phyloP scores from a whole-genome alignment of 2,888 invertebrate species.

The Exocentrus adspersus region DNA sequence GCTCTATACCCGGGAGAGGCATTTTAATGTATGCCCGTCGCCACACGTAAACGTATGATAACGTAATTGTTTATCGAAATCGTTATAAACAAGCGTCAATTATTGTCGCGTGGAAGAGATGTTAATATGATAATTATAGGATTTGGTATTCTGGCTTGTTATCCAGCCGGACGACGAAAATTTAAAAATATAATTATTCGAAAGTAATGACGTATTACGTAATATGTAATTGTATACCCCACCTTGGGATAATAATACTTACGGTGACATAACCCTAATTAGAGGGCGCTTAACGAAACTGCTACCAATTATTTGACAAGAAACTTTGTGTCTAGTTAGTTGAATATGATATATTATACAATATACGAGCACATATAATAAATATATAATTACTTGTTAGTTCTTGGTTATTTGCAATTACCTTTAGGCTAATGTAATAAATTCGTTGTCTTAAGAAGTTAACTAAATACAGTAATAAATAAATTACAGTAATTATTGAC shows the following conservation, averaged over 20 bases:
- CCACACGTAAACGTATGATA: background rate
- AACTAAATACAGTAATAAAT: no score
- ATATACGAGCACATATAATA: no score
- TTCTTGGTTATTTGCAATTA: background rate
- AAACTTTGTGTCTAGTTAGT: background rate
- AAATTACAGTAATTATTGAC: no score
- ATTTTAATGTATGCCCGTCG: no score
- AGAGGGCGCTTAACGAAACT: slow-evolving; percentile 3
- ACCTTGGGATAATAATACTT: background rate
- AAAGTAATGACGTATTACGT: background rate
- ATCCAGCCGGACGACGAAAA: background rate
- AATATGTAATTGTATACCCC: background rate
- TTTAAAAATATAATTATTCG: slow-evolving; percentile 1
- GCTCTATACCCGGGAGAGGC: no score
- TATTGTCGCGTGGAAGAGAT: background rate
- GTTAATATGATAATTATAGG: background rate
- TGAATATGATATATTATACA: no score
- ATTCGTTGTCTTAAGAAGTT: no score
- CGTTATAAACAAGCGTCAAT: background rate
- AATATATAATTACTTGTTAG: background rate
- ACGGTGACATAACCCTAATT: slow-evolving; percentile 9
- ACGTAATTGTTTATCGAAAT: background rate
- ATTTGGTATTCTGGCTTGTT: background rate
- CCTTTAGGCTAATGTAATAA: no score
- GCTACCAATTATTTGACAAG: background rate